A percentile compares a stretch with the other conserved stretches of the same genome.
phyloP scores from a whole-genome alignment of 2,113 vertebrate genomes.

The Melanotaenia duboulayi region DNA sequence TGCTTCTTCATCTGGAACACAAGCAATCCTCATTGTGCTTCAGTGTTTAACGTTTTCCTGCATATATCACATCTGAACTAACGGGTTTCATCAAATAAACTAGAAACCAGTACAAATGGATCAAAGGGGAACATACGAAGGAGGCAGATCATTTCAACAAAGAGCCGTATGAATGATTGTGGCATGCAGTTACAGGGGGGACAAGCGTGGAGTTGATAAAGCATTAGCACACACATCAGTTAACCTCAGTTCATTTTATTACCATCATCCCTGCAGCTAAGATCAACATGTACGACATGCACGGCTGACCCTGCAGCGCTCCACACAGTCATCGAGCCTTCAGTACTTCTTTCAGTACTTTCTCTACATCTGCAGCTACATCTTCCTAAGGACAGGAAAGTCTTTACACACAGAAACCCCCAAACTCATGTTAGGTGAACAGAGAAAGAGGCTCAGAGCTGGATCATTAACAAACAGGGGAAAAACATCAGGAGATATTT shows the following conservation, averaged over 20 bases:
- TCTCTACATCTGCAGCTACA: not conserved
- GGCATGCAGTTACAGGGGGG: too few relatives aligned
- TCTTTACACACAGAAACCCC: not conserved
- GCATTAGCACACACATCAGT: conserved; percentile 11
- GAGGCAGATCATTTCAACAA: conserved; percentile 25
- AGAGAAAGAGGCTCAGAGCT: too few relatives aligned
- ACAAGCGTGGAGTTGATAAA: conserved; percentile 27
- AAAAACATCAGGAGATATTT: too few relatives aligned
- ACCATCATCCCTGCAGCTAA: not conserved
- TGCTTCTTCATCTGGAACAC: too few relatives aligned
- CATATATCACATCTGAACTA: conserved; percentile 17
- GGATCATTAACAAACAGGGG: not conserved
- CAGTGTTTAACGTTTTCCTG: too few relatives aligned
- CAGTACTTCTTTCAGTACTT: not conserved
- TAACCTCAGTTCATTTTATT: conserved; percentile 13
- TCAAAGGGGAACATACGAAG: conserved; percentile 8
- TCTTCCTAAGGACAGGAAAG: not conserved
- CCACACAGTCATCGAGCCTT: not conserved
- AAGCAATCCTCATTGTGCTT: too few relatives aligned
- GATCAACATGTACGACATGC: not conserved
- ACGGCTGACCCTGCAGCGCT: not conserved
- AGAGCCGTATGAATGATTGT: not conserved
- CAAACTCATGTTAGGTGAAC: too few relatives aligned
- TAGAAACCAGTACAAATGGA: conserved; percentile 1
- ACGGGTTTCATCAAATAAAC: conserved; percentile 16